These are phyloP conservation scores for Leptonema lineaticorne DNA, from an alignment of 1,140 invertebrate species.

Conservation along the genomic window DNA sequence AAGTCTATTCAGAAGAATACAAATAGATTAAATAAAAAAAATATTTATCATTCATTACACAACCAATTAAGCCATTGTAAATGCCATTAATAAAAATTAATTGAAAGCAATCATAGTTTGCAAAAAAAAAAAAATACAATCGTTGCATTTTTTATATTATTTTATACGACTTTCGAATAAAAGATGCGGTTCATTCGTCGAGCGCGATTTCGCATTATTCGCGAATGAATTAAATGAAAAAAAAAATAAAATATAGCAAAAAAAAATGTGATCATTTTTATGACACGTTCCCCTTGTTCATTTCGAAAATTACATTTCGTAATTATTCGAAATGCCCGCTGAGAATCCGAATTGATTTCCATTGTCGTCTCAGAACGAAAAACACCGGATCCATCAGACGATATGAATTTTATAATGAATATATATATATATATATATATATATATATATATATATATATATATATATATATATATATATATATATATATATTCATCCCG, in stretches of 20 bases:
- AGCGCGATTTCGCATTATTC: too few species aligned
- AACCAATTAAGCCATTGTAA: too few species aligned
- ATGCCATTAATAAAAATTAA: too few species aligned
- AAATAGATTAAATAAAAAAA: too few species aligned
- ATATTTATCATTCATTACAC: too few species aligned
- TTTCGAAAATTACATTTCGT: neutral
- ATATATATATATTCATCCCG: neutral
- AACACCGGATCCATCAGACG: neutral
- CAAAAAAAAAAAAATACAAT: too few species aligned
- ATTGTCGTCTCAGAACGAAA: slow-evolving; percentile 3
- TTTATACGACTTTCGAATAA: too few species aligned
- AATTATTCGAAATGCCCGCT: neutral
- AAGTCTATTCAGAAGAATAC: too few species aligned
- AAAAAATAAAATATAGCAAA: neutral
- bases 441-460: neutral
- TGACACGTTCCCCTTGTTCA: too few species aligned
- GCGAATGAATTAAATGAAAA: neutral
- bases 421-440: neutral
- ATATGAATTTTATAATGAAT: neutral
- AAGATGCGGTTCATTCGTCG: too few species aligned
- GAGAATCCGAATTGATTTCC: slow-evolving; percentile 7
- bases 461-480: neutral
- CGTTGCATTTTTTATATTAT: too few species aligned
- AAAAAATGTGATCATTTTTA: neutral
- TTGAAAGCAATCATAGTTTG: too few species aligned